Percentiles rank a stretch among this genome's conserved stretches.
Conservation (phyloP, 2,113 vertebrate genomes). For the Xenopus borealis region DNA sequence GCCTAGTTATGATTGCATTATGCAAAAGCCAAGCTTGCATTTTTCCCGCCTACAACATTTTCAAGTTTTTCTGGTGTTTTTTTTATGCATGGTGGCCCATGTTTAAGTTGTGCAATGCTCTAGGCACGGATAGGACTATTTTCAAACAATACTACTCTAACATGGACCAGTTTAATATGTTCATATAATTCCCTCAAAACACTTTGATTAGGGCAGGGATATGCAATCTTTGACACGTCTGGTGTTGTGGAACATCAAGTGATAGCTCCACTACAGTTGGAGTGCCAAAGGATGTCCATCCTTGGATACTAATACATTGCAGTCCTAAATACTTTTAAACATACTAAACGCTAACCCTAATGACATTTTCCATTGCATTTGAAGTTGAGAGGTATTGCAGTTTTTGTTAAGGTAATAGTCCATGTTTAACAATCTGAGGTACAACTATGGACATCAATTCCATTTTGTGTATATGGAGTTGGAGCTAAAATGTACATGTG, state of each 20-base stretch:
- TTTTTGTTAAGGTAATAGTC: conserved; percentile 83
- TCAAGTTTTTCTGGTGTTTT: conserved; percentile 83
- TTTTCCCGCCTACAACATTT: conserved; percentile 80
- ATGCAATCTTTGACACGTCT: too few species aligned
- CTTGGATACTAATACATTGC: too few species aligned
- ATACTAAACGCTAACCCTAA: conserved; percentile 25
- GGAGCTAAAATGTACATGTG: conserved; percentile 65
- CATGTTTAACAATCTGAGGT: conserved; percentile 83
- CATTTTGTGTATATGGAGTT: too few species aligned
- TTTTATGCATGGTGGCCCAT: conserved; percentile 51
- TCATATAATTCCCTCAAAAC: too few species aligned
- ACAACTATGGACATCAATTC: conserved; percentile 78
- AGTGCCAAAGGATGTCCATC: too few species aligned
- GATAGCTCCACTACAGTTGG: too few species aligned
- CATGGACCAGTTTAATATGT: too few species aligned
- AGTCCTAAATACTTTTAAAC: too few species aligned
- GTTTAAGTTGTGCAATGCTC: neutral
- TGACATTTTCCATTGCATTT: conserved; percentile 71
- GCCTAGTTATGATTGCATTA: conserved; percentile 84
- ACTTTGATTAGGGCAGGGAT: too few species aligned
- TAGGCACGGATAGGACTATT: too few species aligned
- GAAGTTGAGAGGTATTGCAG: conserved; percentile 85
- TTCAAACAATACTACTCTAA: too few species aligned
- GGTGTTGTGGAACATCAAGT: too few species aligned
- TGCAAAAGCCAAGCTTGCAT: conserved; percentile 81